Base-by-base conservation (phyloP, 2,113 vertebrate species). In the Nymphicus hollandicus region DNA sequence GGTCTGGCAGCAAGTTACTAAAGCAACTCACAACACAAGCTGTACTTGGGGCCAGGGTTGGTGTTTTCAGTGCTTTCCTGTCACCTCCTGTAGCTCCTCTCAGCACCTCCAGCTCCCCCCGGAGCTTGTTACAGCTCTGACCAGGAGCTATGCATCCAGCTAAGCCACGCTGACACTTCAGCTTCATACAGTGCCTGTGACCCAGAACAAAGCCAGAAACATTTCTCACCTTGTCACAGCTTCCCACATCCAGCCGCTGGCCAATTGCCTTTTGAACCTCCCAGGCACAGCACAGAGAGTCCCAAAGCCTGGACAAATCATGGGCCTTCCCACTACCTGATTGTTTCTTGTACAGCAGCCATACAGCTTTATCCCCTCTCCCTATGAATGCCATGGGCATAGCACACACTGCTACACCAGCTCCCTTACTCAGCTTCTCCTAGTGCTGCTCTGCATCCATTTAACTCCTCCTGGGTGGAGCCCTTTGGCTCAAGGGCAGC, bases 321-420 rank as follows among this genome's bases (percentile, higher is more conserved):
- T 0, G 0, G 16, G 14, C 41, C 43, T 60, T 53, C 37, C 65
- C 72, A 10, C 20, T 50, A 46, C 65, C 37, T 68, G 22, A 44
- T 43, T 78, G 19, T 2, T 69, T 37, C 37, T 65, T 23, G 7
- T 4, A n/a, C 4, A 25, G 14, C 1, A 24, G 27, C 7, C 28
- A 17, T 6, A 5, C 27, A 66, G 27, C 12, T n/a, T 66, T 7
- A 4, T 23, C 23, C 46, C 20, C 19, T 29, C 18, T n/a, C 33
- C 7, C 3, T 7, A 69, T 39, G 6, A 64, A 33, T 1, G 28
- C 11, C 31, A 61, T 0, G 1, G 76, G 13, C 27, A 9, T 0
- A 7, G 6, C 13, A 35, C 11, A 8, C 1, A 3, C 63, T 3
- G 0, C 35, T 10, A 35, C 18, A 0, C 31, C 4, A 50, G 8